Evolutionary conservation across 2,113 vertebrate genomes (phyloP).

Genomic region (Oplegnathus fasciatus): DNA sequence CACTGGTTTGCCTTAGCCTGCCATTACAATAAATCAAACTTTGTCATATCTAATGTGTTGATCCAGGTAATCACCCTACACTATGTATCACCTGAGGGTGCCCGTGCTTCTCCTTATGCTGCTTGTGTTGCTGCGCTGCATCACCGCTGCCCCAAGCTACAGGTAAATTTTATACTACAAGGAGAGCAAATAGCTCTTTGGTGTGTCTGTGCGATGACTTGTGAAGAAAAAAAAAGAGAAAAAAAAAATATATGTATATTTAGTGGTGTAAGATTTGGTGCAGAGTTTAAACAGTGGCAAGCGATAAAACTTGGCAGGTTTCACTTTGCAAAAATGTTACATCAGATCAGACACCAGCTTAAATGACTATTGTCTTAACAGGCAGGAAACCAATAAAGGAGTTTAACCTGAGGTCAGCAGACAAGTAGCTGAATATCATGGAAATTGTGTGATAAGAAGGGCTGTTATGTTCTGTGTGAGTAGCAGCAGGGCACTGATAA

Average conservation of each 20-base stretch:
- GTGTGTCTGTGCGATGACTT: background rate
- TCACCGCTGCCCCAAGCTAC: conserved; percentile 84
- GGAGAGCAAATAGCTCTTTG: background rate
- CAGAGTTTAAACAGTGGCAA: background rate
- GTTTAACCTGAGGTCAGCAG: conserved; percentile 11
- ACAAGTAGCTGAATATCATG: conserved; percentile 14
- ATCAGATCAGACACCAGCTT: background rate
- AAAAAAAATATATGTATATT: background rate
- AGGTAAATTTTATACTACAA: conserved; percentile 82
- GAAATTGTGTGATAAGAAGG: background rate
- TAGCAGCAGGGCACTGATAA: conserved; percentile 21
- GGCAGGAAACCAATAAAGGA: background rate
- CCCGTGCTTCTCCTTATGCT: conserved; percentile 83
- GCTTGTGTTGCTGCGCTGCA: conserved; percentile 83
- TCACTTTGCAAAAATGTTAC: background rate
- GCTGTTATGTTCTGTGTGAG: conserved; percentile 19
- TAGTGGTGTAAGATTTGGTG: background rate
- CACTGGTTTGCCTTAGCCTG: background rate
- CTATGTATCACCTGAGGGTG: conserved; percentile 87
- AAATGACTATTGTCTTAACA: background rate
- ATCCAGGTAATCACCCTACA: conserved; percentile 51
- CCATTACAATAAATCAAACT: background rate
- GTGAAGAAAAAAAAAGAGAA: too few species aligned
- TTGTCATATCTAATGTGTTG: background rate
- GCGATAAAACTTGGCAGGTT: background rate